A percentile compares a stretch with the other conserved stretches of the same genome.
These are phyloP conservation scores for Apeltes quadracus DNA, from an alignment of 2,113 vertebrate species.

Conservation along the genomic window DNA sequence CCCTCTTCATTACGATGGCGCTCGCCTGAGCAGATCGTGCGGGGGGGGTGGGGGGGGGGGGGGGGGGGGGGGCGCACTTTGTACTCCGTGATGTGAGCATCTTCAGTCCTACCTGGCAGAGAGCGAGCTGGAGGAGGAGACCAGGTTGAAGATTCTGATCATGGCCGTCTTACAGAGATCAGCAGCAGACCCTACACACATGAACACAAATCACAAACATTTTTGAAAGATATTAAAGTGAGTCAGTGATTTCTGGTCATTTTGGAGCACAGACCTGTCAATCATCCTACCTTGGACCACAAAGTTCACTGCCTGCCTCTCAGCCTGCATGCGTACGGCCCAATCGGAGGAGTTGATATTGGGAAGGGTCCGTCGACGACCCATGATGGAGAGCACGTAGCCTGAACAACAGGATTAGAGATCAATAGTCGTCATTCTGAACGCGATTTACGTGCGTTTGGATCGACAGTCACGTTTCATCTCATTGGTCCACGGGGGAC, in stretches of 20 bases:
- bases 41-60: no score
- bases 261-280: background rate
- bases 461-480: background rate
- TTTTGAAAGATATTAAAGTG: background rate
- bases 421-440: background rate
- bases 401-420: constrained; percentile 70
- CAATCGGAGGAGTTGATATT: constrained; percentile 83
- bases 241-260: background rate
- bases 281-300: constrained; percentile 87
- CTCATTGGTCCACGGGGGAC: background rate
- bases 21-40: background rate
- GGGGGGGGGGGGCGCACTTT: background rate
- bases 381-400: constrained; percentile 89
- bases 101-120: constrained; percentile 84
- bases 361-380: constrained; percentile 84
- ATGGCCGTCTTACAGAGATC: constrained; percentile 96
- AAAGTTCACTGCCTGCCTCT: constrained; percentile 94
- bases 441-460: background rate
- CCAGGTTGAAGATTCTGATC: constrained; percentile 85
- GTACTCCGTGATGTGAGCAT: background rate
- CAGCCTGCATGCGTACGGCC: constrained; percentile 85
- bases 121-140: constrained; percentile 78
- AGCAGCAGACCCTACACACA: constrained; percentile 86
- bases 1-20: background rate
- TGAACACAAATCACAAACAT: background rate